Conservation (phyloP, 2,888 invertebrate species). For the Tinea trinotella region DNA sequence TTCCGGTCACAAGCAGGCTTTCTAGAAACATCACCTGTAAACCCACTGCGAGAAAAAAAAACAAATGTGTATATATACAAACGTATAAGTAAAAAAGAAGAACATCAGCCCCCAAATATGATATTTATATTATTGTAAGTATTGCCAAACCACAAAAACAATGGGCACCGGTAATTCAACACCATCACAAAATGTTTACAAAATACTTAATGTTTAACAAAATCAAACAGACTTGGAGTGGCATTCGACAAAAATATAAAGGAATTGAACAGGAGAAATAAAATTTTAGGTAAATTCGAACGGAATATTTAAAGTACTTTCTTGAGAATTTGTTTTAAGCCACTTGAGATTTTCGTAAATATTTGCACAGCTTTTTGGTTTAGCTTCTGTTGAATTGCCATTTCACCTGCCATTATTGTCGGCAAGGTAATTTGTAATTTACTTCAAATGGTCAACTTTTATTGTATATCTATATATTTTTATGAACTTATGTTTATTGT, state of each 20-base stretch:
- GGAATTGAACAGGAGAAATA: constrained; percentile 40
- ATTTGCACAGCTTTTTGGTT: constrained; percentile 60
- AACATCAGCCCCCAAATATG: no score
- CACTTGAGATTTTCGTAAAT: constrained; percentile 65
- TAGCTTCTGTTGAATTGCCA: constrained; percentile 32
- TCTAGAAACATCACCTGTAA: no score
- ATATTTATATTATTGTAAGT: background rate
- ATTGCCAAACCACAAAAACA: constrained; percentile 30
- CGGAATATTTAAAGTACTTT: constrained; percentile 44
- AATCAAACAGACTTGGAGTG: constrained; percentile 66
- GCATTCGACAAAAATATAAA: constrained; percentile 57
- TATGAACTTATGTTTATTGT: no score
- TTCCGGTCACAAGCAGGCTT: no score
- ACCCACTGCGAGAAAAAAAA: no score
- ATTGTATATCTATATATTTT: no score
- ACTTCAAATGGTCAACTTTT: no score
- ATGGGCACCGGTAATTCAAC: constrained; percentile 53
- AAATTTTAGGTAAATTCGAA: constrained; percentile 60
- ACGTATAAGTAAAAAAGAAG: no score
- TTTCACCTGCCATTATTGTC: constrained; percentile 44
- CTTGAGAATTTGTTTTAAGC: constrained; percentile 69
- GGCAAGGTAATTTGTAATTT: background rate
- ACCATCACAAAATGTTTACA: constrained; percentile 59
- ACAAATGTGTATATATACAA: no score
- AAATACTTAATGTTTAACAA: constrained; percentile 61